Percentiles rank a stretch among this genome's conserved stretches.
phyloP scores from a whole-genome alignment of 2,888 invertebrate species.

The Rotaria socialis region DNA sequence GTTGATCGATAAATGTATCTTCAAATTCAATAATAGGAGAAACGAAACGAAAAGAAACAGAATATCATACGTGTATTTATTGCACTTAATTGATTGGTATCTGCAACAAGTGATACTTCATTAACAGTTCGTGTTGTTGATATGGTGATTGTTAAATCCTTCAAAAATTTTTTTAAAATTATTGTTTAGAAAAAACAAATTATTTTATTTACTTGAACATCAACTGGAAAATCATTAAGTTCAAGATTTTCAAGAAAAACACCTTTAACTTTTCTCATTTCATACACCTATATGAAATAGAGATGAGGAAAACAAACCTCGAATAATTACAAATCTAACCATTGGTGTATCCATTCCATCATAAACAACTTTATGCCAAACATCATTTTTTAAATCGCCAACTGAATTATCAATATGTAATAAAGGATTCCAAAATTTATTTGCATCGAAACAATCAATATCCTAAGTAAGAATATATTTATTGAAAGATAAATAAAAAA shows the following conservation, averaged over 20 bases:
- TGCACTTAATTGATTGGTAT: constrained; percentile 36
- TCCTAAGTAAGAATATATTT: neutral
- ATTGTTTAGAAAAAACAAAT: neutral
- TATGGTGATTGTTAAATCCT: constrained; percentile 51
- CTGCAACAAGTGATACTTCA: constrained; percentile 38
- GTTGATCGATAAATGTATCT: constrained; percentile 51
- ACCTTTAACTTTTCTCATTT: constrained; percentile 52
- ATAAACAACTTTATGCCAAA: constrained; percentile 47
- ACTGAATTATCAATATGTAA: constrained; percentile 52
- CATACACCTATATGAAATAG: neutral
- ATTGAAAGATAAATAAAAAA: too few relatives aligned
- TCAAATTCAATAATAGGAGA: neutral
- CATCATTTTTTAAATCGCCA: constrained; percentile 51
- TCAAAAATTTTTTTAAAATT: too few relatives aligned
- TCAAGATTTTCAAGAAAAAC: constrained; percentile 57
- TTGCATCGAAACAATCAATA: constrained; percentile 48
- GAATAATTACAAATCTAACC: neutral
- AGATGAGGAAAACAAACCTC: too few relatives aligned
- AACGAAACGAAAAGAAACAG: neutral
- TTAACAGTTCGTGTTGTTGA: constrained; percentile 49
- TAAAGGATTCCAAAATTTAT: constrained; percentile 51
- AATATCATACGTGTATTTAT: constrained; percentile 38
- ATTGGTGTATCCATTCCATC: neutral
- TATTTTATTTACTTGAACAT: constrained; percentile 53
- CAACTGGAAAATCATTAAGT: constrained; percentile 57